Evolutionary conservation across 2,113 vertebrate species (phyloP), one percentile per base, ranked within the genome.

Genomic region (Trachemys scripta): DNA sequence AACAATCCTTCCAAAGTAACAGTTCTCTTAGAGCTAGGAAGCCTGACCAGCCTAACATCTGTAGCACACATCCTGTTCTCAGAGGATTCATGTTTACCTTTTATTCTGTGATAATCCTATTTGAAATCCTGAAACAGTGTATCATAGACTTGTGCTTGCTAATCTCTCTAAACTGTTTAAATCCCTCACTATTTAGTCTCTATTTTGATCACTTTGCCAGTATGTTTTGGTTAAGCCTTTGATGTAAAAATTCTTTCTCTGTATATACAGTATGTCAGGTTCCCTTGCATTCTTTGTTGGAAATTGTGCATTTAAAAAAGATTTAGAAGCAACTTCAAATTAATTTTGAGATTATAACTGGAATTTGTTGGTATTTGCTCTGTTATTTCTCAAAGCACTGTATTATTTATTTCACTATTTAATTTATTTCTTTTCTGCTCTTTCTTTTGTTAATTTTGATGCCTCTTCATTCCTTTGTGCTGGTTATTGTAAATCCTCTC

Each of bases 151-250:
- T 85, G 8, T 85, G 35, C 84, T 62, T 13, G 91, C 79, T 90
- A 57, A 88, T 38, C 57, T 54, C 85, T 69, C 11, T 79, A 89
- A 92, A 16, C 25, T 83, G 2, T 57, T 27, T 10, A 81, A 56
- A 47, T 79, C 3, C 6, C 4, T 75, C 0, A 1, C 80, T 90
- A 54, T 31, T 78, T 85, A 93, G 82, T 93, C 22, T n/a, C 47
- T 75, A 5, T 83, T 27, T n/a, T 9, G 5, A 56, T 84, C 1
- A 20, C 42, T 96, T 94, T 87, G 17, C 5, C 57, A 65, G 1
- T 92, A 8, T 87, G 53, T 96, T 93, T 95, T 82, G 59, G 42
- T 25, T 78, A 29, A 79, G 14, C 76, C 38, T 95, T 93, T 83
- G 50, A 17, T 50, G 75, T 4, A 16, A 79, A 95, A 85, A 80